Percentiles rank a stretch among this genome's conserved stretches.
These are phyloP conservation scores for Eubasilissa regina DNA, from an alignment of 1,140 invertebrate genomes.

Conservation along the genomic window DNA sequence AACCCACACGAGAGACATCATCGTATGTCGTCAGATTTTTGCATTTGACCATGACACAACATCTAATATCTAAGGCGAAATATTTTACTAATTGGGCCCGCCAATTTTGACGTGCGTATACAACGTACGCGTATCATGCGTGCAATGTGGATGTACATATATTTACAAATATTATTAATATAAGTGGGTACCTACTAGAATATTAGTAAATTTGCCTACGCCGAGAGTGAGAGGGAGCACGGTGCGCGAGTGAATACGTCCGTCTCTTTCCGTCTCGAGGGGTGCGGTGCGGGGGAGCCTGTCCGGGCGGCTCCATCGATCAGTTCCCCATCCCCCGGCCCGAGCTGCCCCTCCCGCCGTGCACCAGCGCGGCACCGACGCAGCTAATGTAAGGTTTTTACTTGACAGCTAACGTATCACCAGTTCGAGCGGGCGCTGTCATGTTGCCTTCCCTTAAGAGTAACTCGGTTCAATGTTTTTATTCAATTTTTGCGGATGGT, in stretches of 20 bases:
- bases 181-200: neutral
- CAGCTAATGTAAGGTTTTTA: constrained; percentile 1
- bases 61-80: too few species aligned
- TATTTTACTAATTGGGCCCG: too few species aligned
- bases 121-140: too few species aligned
- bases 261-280: neutral
- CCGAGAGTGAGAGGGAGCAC: neutral
- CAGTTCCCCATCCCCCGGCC: neutral
- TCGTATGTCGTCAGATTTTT: too few species aligned
- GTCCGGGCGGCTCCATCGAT: constrained; percentile 37
- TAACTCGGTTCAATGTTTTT: too few species aligned
- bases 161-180: neutral
- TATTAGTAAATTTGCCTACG: constrained; percentile 16
- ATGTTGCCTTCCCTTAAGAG: too few species aligned
- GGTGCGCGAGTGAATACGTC: neutral
- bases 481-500: too few species aligned
- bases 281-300: neutral
- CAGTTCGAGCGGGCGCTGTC: too few species aligned
- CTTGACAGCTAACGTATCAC: neutral
- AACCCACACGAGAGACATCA: too few species aligned
- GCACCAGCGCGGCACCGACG: neutral
- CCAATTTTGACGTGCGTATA: too few species aligned
- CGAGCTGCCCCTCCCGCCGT: neutral
- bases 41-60: too few species aligned
- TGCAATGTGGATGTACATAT: too few species aligned